Conservation (phyloP, 2,888 invertebrate species). For the Rhingia rostrata region DNA sequence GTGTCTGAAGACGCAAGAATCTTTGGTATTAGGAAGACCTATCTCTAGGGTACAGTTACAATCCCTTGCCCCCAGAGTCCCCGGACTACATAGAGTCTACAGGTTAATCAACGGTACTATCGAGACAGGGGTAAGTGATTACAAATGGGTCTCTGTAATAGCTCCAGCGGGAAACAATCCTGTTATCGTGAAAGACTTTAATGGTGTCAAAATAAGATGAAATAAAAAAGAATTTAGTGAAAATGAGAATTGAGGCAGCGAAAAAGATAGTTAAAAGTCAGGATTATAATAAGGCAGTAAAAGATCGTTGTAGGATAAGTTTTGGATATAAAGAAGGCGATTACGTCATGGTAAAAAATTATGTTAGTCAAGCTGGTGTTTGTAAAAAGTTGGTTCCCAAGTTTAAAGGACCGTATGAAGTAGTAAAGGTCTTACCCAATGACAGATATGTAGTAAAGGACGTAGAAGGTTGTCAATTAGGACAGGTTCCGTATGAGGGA, state of each 20-base stretch:
- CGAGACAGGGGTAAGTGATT: no score
- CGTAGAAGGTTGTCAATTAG: conserved; percentile 12
- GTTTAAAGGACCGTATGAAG: conserved; percentile 18
- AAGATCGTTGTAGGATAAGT: neutral
- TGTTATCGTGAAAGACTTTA: no score
- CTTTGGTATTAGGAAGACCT: no score
- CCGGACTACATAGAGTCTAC: no score
- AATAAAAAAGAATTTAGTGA: conserved; percentile 1
- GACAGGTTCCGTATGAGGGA: conserved; percentile 21
- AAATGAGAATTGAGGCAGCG: conserved; percentile 8
- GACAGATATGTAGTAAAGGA: conserved; percentile 23
- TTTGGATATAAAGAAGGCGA: conserved; percentile 12
- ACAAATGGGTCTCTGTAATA: no score
- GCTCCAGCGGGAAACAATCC: no score
- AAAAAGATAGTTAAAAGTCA: conserved; percentile 10
- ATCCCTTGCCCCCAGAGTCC: no score
- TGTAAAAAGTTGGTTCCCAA: conserved; percentile 26
- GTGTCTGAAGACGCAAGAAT: no score
- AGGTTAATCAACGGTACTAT: no score
- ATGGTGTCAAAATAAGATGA: no score
- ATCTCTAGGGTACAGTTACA: no score
- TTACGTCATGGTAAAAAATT: no score
- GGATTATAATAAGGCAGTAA: conserved; percentile 7
- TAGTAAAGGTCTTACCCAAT: conserved; percentile 18
- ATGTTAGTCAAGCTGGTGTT: conserved; percentile 7